These are phyloP conservation scores for Achroia grisella DNA, from an alignment of 1,140 invertebrate genomes.

Conservation along the genomic window DNA sequence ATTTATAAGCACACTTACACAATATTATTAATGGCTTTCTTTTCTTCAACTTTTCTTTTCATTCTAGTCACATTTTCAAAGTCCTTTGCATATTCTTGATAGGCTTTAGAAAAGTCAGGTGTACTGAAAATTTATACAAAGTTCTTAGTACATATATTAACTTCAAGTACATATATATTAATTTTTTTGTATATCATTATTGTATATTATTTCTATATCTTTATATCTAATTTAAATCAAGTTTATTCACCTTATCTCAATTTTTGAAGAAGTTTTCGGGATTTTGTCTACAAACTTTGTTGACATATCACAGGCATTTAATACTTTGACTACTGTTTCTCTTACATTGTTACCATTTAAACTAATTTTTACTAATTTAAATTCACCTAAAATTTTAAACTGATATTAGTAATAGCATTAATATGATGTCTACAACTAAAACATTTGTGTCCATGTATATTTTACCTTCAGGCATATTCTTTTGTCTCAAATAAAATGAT, in stretches of 20 bases:
- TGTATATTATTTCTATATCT: no score
- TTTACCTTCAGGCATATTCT: slow-evolving; percentile 75
- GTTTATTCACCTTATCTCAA: slow-evolving; percentile 27
- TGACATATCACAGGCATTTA: slow-evolving; percentile 87
- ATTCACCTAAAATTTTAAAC: slow-evolving; percentile 71
- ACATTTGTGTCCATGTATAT: no score
- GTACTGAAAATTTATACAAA: slow-evolving; percentile 25
- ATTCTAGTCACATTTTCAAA: slow-evolving; percentile 52
- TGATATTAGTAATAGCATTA: not conserved
- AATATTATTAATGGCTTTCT: slow-evolving; percentile 45
- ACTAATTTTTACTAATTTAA: slow-evolving; percentile 82
- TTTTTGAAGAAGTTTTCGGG: slow-evolving; percentile 30
- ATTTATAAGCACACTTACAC: slow-evolving; percentile 31
- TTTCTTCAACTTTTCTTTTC: slow-evolving; percentile 57
- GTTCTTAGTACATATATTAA: not conserved
- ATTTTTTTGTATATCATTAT: no score
- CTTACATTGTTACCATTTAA: slow-evolving; percentile 81
- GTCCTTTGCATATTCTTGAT: slow-evolving; percentile 48
- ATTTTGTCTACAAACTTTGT: slow-evolving; percentile 89
- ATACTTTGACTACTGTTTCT: slow-evolving; percentile 83
- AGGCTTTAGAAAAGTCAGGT: slow-evolving; percentile 41
- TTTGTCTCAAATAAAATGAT: slow-evolving; percentile 84
- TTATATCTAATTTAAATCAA: slow-evolving; percentile 1
- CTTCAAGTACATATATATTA: not conserved
- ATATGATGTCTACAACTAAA: no score